phyloP scores from a whole-genome alignment of 2,888 invertebrate genomes.

The Orchesellides sinensis region DNA sequence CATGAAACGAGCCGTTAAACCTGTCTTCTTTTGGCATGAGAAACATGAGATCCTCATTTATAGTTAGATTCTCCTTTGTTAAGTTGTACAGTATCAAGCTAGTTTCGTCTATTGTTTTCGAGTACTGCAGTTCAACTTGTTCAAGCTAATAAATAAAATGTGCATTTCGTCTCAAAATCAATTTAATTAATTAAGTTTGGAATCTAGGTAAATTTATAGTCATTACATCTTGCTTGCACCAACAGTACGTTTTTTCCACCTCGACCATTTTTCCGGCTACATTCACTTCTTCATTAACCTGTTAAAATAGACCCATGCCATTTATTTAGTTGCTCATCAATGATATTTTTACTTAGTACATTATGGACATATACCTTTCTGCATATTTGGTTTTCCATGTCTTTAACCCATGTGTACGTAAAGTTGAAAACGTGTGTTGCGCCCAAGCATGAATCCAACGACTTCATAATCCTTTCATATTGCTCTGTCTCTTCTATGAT shows the following conservation, averaged over 20 bases:
- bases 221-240: too few species aligned
- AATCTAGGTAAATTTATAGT: too few species aligned
- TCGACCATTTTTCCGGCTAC: too few species aligned
- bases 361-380: conserved; percentile 24
- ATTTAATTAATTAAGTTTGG: too few species aligned
- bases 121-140: conserved; percentile 20
- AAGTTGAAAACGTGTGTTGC: conserved; percentile 21
- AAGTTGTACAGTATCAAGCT: background rate
- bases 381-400: background rate
- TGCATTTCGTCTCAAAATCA: too few species aligned
- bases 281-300: too few species aligned
- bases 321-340: too few species aligned
- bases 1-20: conserved; percentile 25
- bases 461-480: conserved; percentile 30
- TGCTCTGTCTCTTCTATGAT: conserved; percentile 54
- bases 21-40: conserved; percentile 15
- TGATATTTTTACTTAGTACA: too few species aligned
- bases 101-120: conserved; percentile 13
- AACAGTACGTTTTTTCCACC: too few species aligned
- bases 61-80: conserved; percentile 1
- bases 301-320: too few species aligned
- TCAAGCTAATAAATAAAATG: too few species aligned
- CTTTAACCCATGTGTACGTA: background rate
- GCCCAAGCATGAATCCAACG: conserved; percentile 49
- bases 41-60: conserved; percentile 14